These are phyloP conservation scores for Tetranychus piercei DNA, from an alignment of 2,888 invertebrate species.

Conservation along the genomic window DNA sequence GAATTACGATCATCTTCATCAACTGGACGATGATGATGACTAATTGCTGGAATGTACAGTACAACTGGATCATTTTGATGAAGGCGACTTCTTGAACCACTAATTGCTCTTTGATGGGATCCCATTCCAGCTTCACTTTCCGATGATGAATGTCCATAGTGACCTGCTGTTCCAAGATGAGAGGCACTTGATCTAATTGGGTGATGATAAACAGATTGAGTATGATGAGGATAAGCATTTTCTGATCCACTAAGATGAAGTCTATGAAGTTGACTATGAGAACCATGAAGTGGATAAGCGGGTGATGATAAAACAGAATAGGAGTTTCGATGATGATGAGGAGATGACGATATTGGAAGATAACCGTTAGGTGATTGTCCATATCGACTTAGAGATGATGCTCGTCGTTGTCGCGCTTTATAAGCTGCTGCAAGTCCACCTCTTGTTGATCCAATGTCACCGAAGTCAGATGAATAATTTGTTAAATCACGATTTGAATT, in stretches of 20 bases:
- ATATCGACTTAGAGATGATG: constrained; percentile 19
- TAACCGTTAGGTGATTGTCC: neutral
- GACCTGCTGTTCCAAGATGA: neutral
- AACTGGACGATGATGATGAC: constrained; percentile 21
- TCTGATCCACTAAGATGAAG: neutral
- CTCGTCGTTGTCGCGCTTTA: constrained; percentile 24
- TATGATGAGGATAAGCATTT: neutral
- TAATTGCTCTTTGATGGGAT: constrained; percentile 22
- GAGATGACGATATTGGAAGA: neutral
- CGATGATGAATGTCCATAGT: neutral
- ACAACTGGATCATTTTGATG: constrained; percentile 24
- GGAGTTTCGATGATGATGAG: neutral
- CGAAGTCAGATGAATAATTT: neutral
- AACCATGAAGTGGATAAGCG: neutral
- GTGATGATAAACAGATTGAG: neutral
- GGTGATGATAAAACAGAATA: neutral
- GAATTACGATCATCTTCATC: constrained; percentile 24
- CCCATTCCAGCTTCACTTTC: constrained; percentile 18
- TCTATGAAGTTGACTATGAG: constrained; percentile 6
- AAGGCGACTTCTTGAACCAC: constrained; percentile 19
- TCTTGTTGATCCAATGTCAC: constrained; percentile 9
- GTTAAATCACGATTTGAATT: constrained; percentile 6
- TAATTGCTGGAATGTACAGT: constrained; percentile 27
- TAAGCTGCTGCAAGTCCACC: constrained; percentile 27
- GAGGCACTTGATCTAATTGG: constrained; percentile 4